Percentiles rank a stretch among this genome's conserved stretches.
phyloP scores from a whole-genome alignment of 2,113 vertebrate genomes.

The Egretta garzetta region DNA sequence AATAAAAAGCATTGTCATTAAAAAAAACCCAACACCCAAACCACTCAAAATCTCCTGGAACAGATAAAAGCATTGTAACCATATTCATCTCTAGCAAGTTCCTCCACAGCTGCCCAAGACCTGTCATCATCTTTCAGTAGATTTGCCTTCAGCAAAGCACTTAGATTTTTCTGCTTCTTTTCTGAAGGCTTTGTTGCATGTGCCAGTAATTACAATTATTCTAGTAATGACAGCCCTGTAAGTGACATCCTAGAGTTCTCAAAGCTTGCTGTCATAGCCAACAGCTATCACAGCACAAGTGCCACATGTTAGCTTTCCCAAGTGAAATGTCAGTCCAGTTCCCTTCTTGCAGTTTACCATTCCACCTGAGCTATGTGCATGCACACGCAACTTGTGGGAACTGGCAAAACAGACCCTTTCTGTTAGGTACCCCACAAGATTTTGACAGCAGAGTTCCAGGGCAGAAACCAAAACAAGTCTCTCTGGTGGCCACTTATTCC shows the following conservation, averaged over 20 bases:
- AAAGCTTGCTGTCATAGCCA: neutral
- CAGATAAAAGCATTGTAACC: neutral
- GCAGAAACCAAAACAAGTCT: neutral
- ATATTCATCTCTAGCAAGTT: neutral
- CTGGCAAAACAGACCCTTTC: neutral
- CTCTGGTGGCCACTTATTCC: neutral
- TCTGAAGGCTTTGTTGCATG: neutral
- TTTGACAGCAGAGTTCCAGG: neutral
- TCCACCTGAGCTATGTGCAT: neutral
- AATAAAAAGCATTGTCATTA: neutral
- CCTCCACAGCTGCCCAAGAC: neutral
- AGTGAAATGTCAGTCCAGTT: neutral
- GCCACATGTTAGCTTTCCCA: neutral
- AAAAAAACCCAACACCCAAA: neutral
- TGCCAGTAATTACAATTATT: slow-evolving; percentile 3
- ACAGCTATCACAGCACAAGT: neutral
- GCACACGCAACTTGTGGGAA: neutral
- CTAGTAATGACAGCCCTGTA: neutral
- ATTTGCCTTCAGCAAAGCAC: neutral
- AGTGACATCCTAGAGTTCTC: neutral
- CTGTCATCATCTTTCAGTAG: neutral
- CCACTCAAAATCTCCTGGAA: rapidly evolving
- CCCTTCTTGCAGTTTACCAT: neutral
- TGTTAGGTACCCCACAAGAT: neutral
- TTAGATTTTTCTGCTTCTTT: neutral